Evolutionary conservation across 2,113 vertebrate species (phyloP).

Genomic region (human (Homo sapiens)): GRCh38 chr18:32273001-32273500

Average conservation of each 20-base stretch:
- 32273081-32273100: neutral
- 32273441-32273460: neutral
- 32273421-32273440: neutral
- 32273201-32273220: neutral
- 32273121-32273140: neutral
- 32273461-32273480: neutral
- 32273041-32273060: neutral
- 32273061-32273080: neutral
- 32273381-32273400: neutral
- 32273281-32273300: neutral
- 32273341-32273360: neutral
- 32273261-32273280: neutral
- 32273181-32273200: neutral
- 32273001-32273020: neutral
- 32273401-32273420: neutral
- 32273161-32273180: neutral
- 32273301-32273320: neutral
- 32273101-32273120: neutral
- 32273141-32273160: slow-evolving; percentile 3
- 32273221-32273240: neutral
- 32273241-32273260: slow-evolving; percentile 16
- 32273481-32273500: neutral
- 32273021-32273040: neutral
- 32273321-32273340: neutral
- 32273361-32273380: neutral